A percentile compares a stretch with the other conserved stretches of the same genome.
phyloP scores from a whole-genome alignment of 30 jellyfish, hydroid and myxozoan species.

The Aurelia sp. region DNA sequence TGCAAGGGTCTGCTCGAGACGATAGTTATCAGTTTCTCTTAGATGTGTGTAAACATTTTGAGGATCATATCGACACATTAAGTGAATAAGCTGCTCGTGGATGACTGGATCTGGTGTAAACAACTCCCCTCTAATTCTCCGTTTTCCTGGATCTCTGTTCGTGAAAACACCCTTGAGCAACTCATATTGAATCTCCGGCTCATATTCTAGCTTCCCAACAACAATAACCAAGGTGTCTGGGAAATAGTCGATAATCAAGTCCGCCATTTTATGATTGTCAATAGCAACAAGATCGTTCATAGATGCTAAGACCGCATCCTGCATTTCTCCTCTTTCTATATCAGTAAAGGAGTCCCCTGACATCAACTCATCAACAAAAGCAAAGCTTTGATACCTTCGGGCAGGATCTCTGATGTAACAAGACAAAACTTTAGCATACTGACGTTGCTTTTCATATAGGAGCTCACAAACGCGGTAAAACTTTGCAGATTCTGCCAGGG shows the following conservation, averaged over 20 bases:
- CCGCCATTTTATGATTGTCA: conserved; percentile 85
- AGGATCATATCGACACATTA: conserved; percentile 93
- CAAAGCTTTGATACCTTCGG: conserved; percentile 67
- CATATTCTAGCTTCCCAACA: conserved; percentile 63
- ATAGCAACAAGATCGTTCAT: conserved; percentile 80
- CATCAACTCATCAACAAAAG: conserved; percentile 76
- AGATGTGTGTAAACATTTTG: conserved; percentile 79
- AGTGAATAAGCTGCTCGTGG: conserved; percentile 90
- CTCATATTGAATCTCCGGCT: conserved; percentile 81
- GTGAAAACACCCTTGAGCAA: conserved; percentile 91
- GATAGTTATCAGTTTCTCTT: conserved; percentile 85
- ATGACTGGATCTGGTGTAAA: conserved; percentile 56
- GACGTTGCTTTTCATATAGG: conserved; percentile 79
- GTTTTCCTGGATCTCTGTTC: conserved; percentile 56
- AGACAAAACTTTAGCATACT: conserved; percentile 83
- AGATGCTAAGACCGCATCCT: conserved; percentile 80
- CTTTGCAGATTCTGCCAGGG: conserved; percentile 95
- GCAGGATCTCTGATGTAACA: conserved; percentile 96
- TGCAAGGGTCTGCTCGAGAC: conserved; percentile 89
- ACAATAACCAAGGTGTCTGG: conserved; percentile 71
- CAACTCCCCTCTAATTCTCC: conserved; percentile 23
- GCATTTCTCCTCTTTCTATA: conserved; percentile 81
- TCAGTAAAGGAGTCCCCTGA: conserved; percentile 93
- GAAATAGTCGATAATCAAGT: conserved; percentile 68
- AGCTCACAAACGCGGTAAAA: conserved; percentile 97